These are phyloP conservation scores for Opisthograptis luteolata DNA, from an alignment of 2,888 invertebrate genomes.

Conservation along the genomic window DNA sequence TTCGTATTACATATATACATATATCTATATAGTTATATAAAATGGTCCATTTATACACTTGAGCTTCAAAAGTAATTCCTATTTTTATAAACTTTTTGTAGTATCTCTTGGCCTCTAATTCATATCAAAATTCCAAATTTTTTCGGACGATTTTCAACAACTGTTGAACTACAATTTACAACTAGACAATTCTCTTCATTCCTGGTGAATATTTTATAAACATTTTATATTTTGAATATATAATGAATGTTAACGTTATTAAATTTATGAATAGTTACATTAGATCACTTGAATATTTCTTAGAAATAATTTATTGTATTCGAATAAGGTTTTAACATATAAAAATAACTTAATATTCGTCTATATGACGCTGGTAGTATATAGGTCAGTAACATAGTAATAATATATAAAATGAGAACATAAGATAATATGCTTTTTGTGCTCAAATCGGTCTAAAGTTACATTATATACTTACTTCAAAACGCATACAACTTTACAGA, in stretches of 20 bases:
- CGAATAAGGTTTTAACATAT: constrained; percentile 70
- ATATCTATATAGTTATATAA: constrained; percentile 48
- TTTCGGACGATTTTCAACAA: constrained; percentile 54
- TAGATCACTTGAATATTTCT: constrained; percentile 68
- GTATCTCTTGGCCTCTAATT: constrained; percentile 59
- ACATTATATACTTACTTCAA: constrained; percentile 37
- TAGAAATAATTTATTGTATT: constrained; percentile 68
- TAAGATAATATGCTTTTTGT: constrained; percentile 76
- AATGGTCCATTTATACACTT: constrained; percentile 78
- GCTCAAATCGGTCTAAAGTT: constrained; percentile 81
- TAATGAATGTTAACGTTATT: constrained; percentile 61
- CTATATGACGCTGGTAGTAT: constrained; percentile 78
- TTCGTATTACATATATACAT: constrained; percentile 27
- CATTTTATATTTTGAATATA: constrained; percentile 48
- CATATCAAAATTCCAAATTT: constrained; percentile 74
- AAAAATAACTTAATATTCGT: constrained; percentile 68
- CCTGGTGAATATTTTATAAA: constrained; percentile 54
- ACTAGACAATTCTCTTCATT: constrained; percentile 54
- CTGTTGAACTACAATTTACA: constrained; percentile 47
- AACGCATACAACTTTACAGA: constrained; percentile 40
- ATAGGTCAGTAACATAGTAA: constrained; percentile 58
- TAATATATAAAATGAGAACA: constrained; percentile 43
- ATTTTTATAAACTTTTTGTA: constrained; percentile 81
- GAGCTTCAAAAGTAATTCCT: constrained; percentile 78
- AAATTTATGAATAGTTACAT: constrained; percentile 53